These are phyloP conservation scores for Acanthopagrus latus DNA, from an alignment of 2,797 vertebrate genomes.

Conservation along the genomic window DNA sequence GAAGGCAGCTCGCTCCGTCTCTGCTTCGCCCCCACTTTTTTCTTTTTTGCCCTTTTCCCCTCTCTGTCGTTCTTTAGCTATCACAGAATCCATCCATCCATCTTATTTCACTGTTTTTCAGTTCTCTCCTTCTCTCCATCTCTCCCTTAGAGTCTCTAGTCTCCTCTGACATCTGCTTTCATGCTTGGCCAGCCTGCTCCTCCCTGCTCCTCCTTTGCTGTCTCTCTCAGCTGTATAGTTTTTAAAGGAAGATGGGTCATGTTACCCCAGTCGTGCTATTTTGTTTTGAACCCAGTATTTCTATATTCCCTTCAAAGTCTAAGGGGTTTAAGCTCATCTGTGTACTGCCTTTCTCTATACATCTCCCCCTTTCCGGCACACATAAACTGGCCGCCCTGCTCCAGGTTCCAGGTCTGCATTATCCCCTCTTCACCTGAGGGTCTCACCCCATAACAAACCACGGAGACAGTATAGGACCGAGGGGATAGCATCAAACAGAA, in stretches of 20 bases:
- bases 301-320: constrained; percentile 19
- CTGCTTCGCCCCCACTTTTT: constrained; percentile 42
- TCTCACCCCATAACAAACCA: constrained; percentile 16
- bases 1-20: constrained; percentile 55
- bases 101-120: constrained; percentile 55
- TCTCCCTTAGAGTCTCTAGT: constrained; percentile 57
- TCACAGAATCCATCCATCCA: constrained; percentile 60
- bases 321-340: constrained; percentile 1
- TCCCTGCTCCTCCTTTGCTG: constrained; percentile 39
- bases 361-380: background rate
- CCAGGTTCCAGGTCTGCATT: constrained; percentile 11
- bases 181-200: constrained; percentile 81
- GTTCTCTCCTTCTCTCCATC: constrained; percentile 25
- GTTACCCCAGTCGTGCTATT: constrained; percentile 38
- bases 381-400: background rate
- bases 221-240: constrained; percentile 52
- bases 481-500: constrained; percentile 13
- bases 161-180: constrained; percentile 85
- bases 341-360: background rate
- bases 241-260: constrained; percentile 52
- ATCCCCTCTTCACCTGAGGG: constrained; percentile 37
- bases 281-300: constrained; percentile 39
- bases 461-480: background rate
- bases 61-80: constrained; percentile 52
- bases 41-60: constrained; percentile 44